These are phyloP conservation scores for Diadumene lineata DNA, from an alignment of 92 coral and sea anemone species.

Conservation along the genomic window DNA sequence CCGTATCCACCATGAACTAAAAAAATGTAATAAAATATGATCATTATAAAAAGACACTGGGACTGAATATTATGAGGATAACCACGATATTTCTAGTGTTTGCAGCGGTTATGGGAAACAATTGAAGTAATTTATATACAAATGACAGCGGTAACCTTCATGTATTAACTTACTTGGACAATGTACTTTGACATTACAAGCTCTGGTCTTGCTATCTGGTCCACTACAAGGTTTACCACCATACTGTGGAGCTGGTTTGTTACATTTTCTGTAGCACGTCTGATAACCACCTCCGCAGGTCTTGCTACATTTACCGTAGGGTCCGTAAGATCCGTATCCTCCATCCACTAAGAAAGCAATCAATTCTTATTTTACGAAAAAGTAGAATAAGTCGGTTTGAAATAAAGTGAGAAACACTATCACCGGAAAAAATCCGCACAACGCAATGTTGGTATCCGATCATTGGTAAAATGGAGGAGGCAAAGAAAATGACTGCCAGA, in stretches of 20 bases:
- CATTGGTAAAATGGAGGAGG: too few relatives aligned
- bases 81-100: not conserved
- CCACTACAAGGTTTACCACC: slow-evolving; percentile 4
- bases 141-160: not conserved
- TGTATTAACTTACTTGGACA: not conserved
- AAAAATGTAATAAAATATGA: not conserved
- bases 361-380: not conserved
- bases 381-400: not conserved
- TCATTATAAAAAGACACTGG: not conserved
- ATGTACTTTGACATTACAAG: not conserved
- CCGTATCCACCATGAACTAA: slow-evolving; percentile 12
- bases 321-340: slow-evolving; percentile 5
- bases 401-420: too few relatives aligned
- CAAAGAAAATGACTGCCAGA: too few relatives aligned
- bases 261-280: not conserved
- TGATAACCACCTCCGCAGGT: slow-evolving; percentile 6
- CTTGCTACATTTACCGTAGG: slow-evolving; percentile 1
- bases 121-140: not conserved
- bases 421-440: too few relatives aligned
- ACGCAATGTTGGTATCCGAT: too few relatives aligned
- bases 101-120: too few relatives aligned
- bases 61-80: not conserved
- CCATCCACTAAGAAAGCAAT: slow-evolving; percentile 3
- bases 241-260: slow-evolving; percentile 15
- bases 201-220: not conserved